A percentile compares a stretch with the other conserved stretches of the same genome.
phyloP scores from a whole-genome alignment of 1,140 invertebrate genomes.

The Saxidomus purpurata region DNA sequence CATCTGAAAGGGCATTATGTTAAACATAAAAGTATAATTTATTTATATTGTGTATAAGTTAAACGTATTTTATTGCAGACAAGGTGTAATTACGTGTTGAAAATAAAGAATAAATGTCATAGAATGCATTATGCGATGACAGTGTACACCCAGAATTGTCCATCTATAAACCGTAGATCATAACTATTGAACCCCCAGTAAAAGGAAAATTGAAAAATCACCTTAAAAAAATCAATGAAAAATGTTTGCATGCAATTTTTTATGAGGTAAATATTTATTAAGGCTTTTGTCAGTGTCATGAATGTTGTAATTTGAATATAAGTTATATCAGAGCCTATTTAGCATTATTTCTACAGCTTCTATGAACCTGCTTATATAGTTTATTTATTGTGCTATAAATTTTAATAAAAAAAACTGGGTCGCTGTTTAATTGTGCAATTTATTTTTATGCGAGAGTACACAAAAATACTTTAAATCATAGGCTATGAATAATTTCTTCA shows the following conservation, averaged over 20 bases:
- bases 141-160: not conserved
- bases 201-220: not conserved
- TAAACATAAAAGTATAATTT: too few species aligned
- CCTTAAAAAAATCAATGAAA: not conserved
- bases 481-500: not conserved
- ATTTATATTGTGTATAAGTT: too few species aligned
- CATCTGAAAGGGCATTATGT: too few species aligned
- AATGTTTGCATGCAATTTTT: not conserved
- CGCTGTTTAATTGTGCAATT: not conserved
- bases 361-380: not conserved
- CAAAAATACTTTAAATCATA: constrained; percentile 10
- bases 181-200: not conserved
- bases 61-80: not conserved
- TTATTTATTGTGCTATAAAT: not conserved
- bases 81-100: not conserved
- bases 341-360: too few species aligned
- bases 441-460: not conserved
- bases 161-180: not conserved
- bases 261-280: not conserved
- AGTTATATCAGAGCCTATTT: not conserved
- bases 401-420: not conserved
- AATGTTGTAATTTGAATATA: not conserved
- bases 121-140: not conserved
- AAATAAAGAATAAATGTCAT: not conserved
- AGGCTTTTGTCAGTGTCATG: not conserved